Evolutionary conservation across 2,797 vertebrate species (phyloP), one percentile per base, ranked within the genome.

Genomic region (Xenops minutus): DNA sequence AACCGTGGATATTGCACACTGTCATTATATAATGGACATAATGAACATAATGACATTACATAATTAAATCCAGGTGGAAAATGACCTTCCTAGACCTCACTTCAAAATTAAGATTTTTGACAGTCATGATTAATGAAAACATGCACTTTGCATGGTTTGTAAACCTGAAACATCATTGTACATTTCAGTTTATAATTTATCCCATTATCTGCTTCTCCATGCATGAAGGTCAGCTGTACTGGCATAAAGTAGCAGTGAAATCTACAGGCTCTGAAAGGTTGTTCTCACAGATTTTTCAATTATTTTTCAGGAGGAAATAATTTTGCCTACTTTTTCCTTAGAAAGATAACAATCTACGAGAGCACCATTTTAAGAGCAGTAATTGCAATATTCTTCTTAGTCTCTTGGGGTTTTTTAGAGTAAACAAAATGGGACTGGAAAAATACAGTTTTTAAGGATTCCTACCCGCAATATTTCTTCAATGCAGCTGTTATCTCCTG

Each of bases 391-490:
- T 79, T 84, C 63, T 81, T 17, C 11, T 49, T 91, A 78, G 64
- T 76, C 34, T 52, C 41, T 54, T 88, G 59, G 23, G 44, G 23
- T 61, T 59, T 89, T 94, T 84, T 30, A 85, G 15, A 86, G 39
- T 44, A 87, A 95, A 90, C 61, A 90, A 75, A 92, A 95, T 34
- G 21, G 37, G 16, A 88, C 15, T n/a, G 51, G 15, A 63, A 92
- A 54, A 86, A 48, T 59, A 36, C 1, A 1, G 2, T 39, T 76
- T 93, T 85, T 80, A 95, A 91, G 91, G 67, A 90, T 83, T 93
- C 98, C 96, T 98, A 98, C 98, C 98, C 97, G 97, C 75, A 98
- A 84, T 96, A 98, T 98, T 97, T 98, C 98, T 97, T 98, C 98
- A 90, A 98, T 97, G 97, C 98, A 98, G 97, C 97, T 98, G 97